Evolutionary conservation across 2,797 vertebrate species (phyloP), one percentile per base, ranked within the genome.

Genomic region (Cuniculus paca): DNA sequence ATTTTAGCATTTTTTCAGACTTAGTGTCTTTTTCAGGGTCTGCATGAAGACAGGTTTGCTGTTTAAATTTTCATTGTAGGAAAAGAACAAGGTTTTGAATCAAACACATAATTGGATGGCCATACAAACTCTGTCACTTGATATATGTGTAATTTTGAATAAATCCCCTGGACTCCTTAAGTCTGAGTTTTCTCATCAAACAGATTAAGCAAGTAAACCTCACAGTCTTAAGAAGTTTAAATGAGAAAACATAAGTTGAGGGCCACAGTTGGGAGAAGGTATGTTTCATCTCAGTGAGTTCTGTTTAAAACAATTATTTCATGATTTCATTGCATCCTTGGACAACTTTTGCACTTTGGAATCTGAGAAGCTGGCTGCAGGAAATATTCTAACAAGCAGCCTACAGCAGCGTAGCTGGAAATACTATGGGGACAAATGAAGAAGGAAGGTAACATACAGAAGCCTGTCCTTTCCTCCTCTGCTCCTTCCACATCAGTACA

Each of bases 21-120:
- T 83, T 92, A 52, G 17, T 90, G 92, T 96, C 72, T 94, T 77
- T 72, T 45, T 22, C 31, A 81, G 42, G 34, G 77, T 39, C 54
- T 85, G 45, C 9, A 31, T 28, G 10, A 77, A 81, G 9, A 82
- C 14, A 34, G 4, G 22, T 68, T 91, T 77, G 45, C 26, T 83
- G 4, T 45, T 93, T 61, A 63, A 50, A 84, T 61, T 95, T 91
- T 28, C 28, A 11, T 60, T 54, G 86, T 86, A 60, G 26, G n/a
- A n/a, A 65, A 77, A 94, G 28, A 94, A 39, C 5, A 77, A 75
- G 39, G 22, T 61, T 82, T 82, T 61, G 42, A 91, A 56, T 63
- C 56, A 89, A 61, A 20, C 48, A 50, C 68, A 74, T 60, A 26
- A 78, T 81, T 91, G 54, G n/a, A 56, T 22, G 42, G 45, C 61